A percentile compares a stretch with the other conserved stretches of the same genome.
These are phyloP conservation scores for Nyctereutes procyonoides DNA, from an alignment of 2,113 vertebrate genomes.

Conservation along the genomic window DNA sequence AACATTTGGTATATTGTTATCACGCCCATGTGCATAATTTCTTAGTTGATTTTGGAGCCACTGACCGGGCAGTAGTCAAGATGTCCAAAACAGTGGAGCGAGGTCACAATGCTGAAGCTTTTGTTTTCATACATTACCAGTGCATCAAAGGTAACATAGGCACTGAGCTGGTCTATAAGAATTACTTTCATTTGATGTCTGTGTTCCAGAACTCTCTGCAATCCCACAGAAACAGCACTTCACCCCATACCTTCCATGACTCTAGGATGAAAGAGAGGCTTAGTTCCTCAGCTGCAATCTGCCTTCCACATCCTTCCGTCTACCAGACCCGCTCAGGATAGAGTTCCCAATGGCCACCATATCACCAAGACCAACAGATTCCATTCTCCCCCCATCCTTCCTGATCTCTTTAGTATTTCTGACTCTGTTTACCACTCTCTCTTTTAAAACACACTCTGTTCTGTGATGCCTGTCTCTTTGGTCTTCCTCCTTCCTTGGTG, in stretches of 20 bases:
- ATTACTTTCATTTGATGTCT: constrained; percentile 31
- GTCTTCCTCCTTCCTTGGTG: background rate
- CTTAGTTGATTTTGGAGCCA: constrained; percentile 62
- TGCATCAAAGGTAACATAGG: constrained; percentile 44
- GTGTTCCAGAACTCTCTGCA: background rate
- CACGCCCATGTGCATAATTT: constrained; percentile 48
- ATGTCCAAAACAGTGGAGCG: constrained; percentile 17
- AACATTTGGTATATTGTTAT: constrained; percentile 43
- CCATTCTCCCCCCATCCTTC: background rate
- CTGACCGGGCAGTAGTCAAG: background rate
- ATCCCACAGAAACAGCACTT: background rate
- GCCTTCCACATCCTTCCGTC: background rate
- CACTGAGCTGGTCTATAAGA: background rate
- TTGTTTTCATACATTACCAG: background rate
- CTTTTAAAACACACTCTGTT: background rate
- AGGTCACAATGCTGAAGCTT: background rate
- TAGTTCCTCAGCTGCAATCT: background rate
- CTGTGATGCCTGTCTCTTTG: background rate
- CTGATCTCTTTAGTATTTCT: background rate
- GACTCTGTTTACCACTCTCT: background rate
- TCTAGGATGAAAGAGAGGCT: background rate
- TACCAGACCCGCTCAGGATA: background rate
- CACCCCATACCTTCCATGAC: background rate
- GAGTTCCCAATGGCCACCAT: background rate
- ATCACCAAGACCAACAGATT: background rate